Evolutionary conservation across 2,888 invertebrate species (phyloP), one percentile per base, ranked within the genome.

Genomic region (Ryuthela nishihirai): DNA sequence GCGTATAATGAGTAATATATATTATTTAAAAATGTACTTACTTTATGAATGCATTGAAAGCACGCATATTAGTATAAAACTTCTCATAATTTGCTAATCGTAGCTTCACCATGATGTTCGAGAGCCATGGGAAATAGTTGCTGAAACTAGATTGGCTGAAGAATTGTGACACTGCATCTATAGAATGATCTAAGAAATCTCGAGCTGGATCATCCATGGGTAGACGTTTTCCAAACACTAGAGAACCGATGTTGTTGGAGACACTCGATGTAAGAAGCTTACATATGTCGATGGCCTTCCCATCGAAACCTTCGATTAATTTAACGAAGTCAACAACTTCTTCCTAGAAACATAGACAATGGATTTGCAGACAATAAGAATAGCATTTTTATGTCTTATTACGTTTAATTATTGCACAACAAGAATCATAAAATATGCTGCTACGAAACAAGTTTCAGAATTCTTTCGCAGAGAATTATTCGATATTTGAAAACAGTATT

Each of bases 291-390:
- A 56, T 29, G 0, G 59, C 45, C 4, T 18, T 23, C 5, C 54
- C 62, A 12, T 48, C 23, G 1, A 32, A 20, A 5, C 24, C n/a
- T 1, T 36, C 15, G 5, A 64, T 15, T 4, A 35, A 2, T 24
- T 44, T 49, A 1, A 64, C 24, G n/a, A 68, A 58, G 0, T 62
- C 52, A 20, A 43, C 41, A 9, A 65, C 53, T 47, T 68, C 68
- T 10, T 40, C 21, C 58, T 58, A 36, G n/a, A n/a, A n/a, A n/a
- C n/a, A n/a, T n/a, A n/a, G n/a, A n/a, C n/a, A n/a, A n/a, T n/a
- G n/a, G n/a, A n/a, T n/a, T n/a, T n/a, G n/a, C n/a, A n/a, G n/a
- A n/a, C n/a, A n/a, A n/a, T n/a, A n/a, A n/a, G n/a, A n/a, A n/a
- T n/a, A n/a, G n/a, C n/a, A n/a, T n/a, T n/a, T n/a, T n/a, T n/a